Percentiles rank a stretch among this genome's conserved stretches.
Conservation (phyloP, 2,888 invertebrate species). For the Epiblema foenella region DNA sequence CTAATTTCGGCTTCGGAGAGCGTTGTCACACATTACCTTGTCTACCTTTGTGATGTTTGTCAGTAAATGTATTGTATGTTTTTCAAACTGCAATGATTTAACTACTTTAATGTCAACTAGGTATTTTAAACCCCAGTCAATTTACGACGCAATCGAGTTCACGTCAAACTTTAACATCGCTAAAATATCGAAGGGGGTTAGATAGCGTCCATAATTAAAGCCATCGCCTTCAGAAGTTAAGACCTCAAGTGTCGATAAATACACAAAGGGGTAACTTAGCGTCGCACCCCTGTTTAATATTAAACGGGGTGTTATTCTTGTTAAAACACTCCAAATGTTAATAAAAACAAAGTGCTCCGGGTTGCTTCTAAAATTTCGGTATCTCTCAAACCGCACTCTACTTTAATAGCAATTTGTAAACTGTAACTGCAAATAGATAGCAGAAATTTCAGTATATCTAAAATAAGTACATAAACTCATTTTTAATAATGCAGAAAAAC, state of each 20-base stretch:
- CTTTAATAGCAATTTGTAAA: conserved; percentile 6
- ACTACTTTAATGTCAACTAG: not conserved
- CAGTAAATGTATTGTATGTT: too few relatives aligned
- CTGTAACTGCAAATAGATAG: not conserved
- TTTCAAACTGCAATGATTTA: too few relatives aligned
- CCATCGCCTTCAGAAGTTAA: conserved; percentile 43
- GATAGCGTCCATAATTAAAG: conserved; percentile 42
- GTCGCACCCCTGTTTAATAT: conserved; percentile 41
- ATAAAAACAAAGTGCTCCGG: conserved; percentile 37
- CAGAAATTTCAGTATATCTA: not conserved
- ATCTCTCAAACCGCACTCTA: conserved; percentile 9
- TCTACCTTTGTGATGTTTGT: too few relatives aligned
- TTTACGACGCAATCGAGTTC: conserved; percentile 21
- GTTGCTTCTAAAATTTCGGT: not conserved
- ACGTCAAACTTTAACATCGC: conserved; percentile 34
- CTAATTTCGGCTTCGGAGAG: too few relatives aligned
- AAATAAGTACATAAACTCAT: not conserved
- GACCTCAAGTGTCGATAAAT: conserved; percentile 44
- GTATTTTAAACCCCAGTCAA: conserved; percentile 23
- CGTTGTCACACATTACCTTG: too few relatives aligned
- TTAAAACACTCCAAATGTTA: conserved; percentile 42
- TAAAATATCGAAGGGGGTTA: conserved; percentile 34
- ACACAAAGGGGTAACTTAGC: conserved; percentile 41
- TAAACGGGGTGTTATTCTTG: conserved; percentile 40
- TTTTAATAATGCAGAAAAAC: too few relatives aligned